Evolutionary conservation across 2,113 vertebrate genomes (phyloP), one percentile per base, ranked within the genome.

Genomic region (Lepus timidus): DNA sequence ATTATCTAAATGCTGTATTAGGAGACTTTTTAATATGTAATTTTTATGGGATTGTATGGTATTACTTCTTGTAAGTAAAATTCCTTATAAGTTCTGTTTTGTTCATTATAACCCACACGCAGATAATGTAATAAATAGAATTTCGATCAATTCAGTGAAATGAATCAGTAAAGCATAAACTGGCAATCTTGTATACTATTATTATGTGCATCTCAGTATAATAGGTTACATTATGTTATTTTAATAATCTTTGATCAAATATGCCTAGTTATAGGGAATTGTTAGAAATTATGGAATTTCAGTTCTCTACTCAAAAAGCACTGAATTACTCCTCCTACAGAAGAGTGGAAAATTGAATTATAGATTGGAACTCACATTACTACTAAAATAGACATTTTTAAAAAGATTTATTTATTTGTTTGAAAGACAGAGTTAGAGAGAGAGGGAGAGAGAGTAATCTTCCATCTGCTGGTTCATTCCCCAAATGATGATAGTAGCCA

Each of bases 121-220:
- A 65, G 33, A 71, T 33, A 17, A 74, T 27, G 51, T n/a, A 78
- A 6, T 49, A 71, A 83, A 64, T n/a, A 79, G 2, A 67, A 83
- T 85, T 68, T 88, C 33, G 85, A 25, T 23, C 39, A 70, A 20
- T 73, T 88, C n/a, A 68, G 7, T 64, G 71, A 76, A 94, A 96
- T 16, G 2, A 39, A 67, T 67, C 4, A 91, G 16, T 51, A 58
- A 81, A 70, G 8, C 23, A 85, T 81, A 51, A 81, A 76, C 4
- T 58, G 9, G 7, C 68, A 49, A 73, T 49, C 36, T 78, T 62
- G 1, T 67, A 81, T 52, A 10, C 7, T 39, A 36, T 51, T 39
- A 75, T 52, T 67, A 20, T 58, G 73, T 86, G 13, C 20, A 55
- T 74, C 25, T 80, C 81, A 68, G 22, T 90, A 85, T 4, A 9